These are phyloP conservation scores for Tenualosa ilisha DNA, from an alignment of 2,797 vertebrate species.

Conservation along the genomic window DNA sequence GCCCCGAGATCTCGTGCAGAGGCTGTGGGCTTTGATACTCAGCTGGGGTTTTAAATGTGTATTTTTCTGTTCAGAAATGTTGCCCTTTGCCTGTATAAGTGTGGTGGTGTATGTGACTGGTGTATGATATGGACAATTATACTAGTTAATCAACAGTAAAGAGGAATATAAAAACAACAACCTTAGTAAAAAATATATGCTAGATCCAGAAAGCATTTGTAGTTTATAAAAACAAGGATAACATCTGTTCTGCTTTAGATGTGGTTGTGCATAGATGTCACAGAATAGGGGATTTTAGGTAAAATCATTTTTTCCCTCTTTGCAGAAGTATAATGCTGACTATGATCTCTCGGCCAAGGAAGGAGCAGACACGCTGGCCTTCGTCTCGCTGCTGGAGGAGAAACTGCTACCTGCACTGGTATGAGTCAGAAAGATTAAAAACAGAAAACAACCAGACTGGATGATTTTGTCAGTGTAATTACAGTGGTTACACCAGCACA, in stretches of 20 bases:
- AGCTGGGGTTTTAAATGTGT: not conserved
- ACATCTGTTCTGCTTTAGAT: not conserved
- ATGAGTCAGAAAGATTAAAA: constrained; percentile 47
- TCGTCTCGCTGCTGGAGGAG: constrained; percentile 81
- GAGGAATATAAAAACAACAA: not conserved
- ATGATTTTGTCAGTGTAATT: too few relatives aligned
- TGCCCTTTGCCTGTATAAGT: not conserved
- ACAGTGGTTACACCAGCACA: not conserved
- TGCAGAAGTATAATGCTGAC: constrained; percentile 82
- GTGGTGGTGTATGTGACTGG: too few relatives aligned
- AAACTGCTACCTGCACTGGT: constrained; percentile 83
- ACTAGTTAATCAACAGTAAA: not conserved
- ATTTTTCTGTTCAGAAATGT: not conserved
- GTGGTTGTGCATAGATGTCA: not conserved
- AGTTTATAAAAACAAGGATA: not conserved
- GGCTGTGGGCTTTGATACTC: not conserved
- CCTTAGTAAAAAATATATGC: not conserved
- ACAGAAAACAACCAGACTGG: not conserved
- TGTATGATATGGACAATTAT: not conserved
- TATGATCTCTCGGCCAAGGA: constrained; percentile 81
- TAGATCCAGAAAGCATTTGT: not conserved
- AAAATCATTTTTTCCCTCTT: constrained; percentile 22
- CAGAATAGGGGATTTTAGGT: not conserved
- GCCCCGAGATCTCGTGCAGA: not conserved
- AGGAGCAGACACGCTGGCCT: constrained; percentile 81